Percentiles rank a stretch among this genome's conserved stretches.
These are phyloP conservation scores for Lutjanus argentimaculatus DNA, from an alignment of 2,797 vertebrate species.

Conservation along the genomic window DNA sequence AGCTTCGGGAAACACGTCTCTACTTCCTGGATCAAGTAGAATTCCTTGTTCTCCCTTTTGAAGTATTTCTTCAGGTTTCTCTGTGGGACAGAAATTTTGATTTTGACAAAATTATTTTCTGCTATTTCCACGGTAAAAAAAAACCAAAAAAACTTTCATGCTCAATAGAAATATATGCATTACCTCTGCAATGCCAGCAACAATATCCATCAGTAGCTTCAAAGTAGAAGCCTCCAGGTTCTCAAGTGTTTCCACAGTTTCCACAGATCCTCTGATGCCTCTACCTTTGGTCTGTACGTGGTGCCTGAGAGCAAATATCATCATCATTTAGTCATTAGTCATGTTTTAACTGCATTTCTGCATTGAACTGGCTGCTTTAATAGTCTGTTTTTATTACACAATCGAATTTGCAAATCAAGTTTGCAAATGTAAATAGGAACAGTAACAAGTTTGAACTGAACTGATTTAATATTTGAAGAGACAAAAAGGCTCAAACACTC, in stretches of 20 bases:
- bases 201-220: slow-evolving; percentile 23
- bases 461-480: not conserved
- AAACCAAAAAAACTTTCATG: not conserved
- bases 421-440: not conserved
- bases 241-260: slow-evolving; percentile 35
- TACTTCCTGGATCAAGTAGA: not conserved
- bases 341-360: not conserved
- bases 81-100: slow-evolving; percentile 49
- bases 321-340: not conserved
- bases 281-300: slow-evolving; percentile 20
- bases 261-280: not conserved
- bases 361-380: not conserved
- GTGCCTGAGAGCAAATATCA: slow-evolving; percentile 49
- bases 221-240: slow-evolving; percentile 48
- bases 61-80: slow-evolving; percentile 70
- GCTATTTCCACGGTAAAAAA: not conserved
- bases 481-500: slow-evolving; percentile 28
- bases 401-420: not conserved
- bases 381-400: not conserved
- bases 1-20: slow-evolving; percentile 19
- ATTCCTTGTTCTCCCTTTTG: not conserved
- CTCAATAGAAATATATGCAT: not conserved
- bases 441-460: not conserved
- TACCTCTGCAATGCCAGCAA: slow-evolving; percentile 61
- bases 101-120: not conserved